Evolutionary conservation across 2,797 vertebrate species (phyloP), one percentile per base, ranked within the genome.

Genomic region (Gobionotothen gibberifrons): DNA sequence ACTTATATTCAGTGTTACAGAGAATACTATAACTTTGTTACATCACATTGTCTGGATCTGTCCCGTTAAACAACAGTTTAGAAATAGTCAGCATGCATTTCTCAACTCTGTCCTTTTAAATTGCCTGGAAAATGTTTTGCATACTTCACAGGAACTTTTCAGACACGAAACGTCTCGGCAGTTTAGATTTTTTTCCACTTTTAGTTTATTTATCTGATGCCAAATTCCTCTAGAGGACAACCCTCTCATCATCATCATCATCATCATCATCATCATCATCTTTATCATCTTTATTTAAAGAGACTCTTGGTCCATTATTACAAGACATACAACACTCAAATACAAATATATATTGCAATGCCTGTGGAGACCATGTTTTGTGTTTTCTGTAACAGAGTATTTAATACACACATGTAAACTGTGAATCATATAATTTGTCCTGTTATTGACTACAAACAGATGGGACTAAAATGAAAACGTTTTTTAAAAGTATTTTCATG

Each of bases 401-500:
- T 69, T 69, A 62, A 76, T 76, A 72, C 61, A 83, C 57, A 78
- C 2, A 0, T 69, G 58, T 62, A 69, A 44, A 80, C 78, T 84
- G 82, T 89, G 79, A 88, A 80, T 29, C 51, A 53, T 19, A 15
- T 67, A 55, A 43, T 67, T 65, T 76, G 74, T 76, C 78, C 69
- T 82, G 51, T 78, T 75, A 54, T 47, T 76, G 59, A 69, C 66
- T 65, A 26, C 22, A 26, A 26, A 26, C 22, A 79, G 36, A 74
- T 60, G 53, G 51, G 63, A 84, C 69, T 79, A 67, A 85, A 82
- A 74, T 47, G 42, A 83, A 26, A 15, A 21, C 63, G 64, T 68
- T 76, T 55, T 71, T 54, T 64, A 78, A 72, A 61, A 70, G 46
- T 75, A 76, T 81, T 86, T 85, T 83, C 44, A 84, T 39, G 90